Base-by-base conservation (phyloP, 2,113 vertebrate species). In the Anarrhichthys ocellatus region DNA sequence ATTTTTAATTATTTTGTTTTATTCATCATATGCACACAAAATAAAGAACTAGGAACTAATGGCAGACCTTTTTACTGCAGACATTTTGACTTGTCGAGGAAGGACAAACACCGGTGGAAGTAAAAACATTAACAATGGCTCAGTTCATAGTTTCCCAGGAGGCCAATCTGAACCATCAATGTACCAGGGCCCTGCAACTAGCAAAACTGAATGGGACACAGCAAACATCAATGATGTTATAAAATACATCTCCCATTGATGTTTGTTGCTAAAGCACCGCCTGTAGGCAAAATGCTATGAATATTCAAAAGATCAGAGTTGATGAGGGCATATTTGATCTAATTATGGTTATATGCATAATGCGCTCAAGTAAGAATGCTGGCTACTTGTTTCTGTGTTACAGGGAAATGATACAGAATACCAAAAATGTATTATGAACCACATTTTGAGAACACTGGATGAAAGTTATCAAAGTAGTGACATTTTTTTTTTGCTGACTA, bases 71-170 rank as follows among this genome's bases (percentile, higher is more conserved):
- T 65, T 67, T 34, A 59, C 52, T 67, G 42, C 52, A 63, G n/a
- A 79, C 44, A 54, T 44, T 72, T 68, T 32, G 42, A 68, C n/a
- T 63, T 73, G n/a, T 59, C 42, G 22, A 20, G 48, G 24, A 15
- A 17, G 11, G 29, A 48, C n/a, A 72, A 24, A 64, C 29, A 27
- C 17, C 50, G 14, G 20, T 40, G 5, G n/a, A 40, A 11, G 65
- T 27, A 20, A 64, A 40, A 48, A 32, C 17, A 20, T 38, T 32
- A 73, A 66, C 13, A 1, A 29, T 48, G n/a, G 27, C 54, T 56
- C 13, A n/a, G 29, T 71, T 84, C 24, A 70, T 65, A 74, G 64
- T 50, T 18, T 29, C 32, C 40, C 40, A 34, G 17, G 20, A 76
- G 44, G 50, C 20, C 29, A 22, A 20, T 7, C 6, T 50, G 32